Evolutionary conservation across 2,113 vertebrate genomes (phyloP).

Genomic region (Perca fluviatilis): DNA sequence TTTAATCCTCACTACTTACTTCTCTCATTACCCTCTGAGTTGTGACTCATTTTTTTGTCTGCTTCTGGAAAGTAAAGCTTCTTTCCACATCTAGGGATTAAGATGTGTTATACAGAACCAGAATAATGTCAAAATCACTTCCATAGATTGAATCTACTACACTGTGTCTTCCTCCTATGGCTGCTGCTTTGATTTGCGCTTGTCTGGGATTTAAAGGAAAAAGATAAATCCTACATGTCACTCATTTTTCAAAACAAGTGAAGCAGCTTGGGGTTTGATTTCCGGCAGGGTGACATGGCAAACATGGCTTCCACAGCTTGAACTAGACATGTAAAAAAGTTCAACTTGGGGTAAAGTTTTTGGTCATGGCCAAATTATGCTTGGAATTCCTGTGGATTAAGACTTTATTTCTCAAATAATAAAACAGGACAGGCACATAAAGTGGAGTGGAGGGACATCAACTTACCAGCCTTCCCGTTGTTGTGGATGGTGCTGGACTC

Average conservation of each 20-base stretch:
- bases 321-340: not conserved
- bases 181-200: constrained; percentile 5
- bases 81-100: constrained; percentile 47
- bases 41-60: constrained; percentile 20
- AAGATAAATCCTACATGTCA: not conserved
- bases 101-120: constrained; percentile 1
- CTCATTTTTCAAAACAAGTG: not conserved
- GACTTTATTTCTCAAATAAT: not conserved
- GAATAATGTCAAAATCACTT: constrained; percentile 22
- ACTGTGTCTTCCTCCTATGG: not conserved
- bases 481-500: constrained; percentile 91
- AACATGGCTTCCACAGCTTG: not conserved
- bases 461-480: constrained; percentile 95
- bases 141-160: constrained; percentile 7
- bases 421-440: not conserved
- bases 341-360: not conserved
- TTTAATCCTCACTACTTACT: constrained; percentile 48
- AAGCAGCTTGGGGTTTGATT: not conserved
- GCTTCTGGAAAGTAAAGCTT: constrained; percentile 56
- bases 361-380: not conserved
- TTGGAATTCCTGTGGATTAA: not conserved
- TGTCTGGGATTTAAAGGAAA: not conserved
- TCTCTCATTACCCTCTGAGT: constrained; percentile 52
- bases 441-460: not conserved
- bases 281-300: not conserved